Percentiles rank a stretch among this genome's conserved stretches.
Conservation (phyloP, 2,113 vertebrate species). For the Sclerurus mexicanus region DNA sequence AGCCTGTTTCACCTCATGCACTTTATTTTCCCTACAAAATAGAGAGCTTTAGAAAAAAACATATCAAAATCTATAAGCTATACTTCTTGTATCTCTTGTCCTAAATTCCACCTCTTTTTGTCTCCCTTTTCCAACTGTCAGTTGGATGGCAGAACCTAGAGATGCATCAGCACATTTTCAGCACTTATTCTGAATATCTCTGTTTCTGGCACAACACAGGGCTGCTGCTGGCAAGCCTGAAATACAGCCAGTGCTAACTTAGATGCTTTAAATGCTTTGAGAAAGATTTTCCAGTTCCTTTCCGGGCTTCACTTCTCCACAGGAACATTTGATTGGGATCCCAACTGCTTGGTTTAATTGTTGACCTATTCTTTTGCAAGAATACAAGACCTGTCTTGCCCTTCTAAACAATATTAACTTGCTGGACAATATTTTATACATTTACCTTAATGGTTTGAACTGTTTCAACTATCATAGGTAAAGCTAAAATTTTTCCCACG, state of each 20-base stretch:
- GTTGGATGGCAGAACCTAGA: background rate
- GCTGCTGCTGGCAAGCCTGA: accelerated
- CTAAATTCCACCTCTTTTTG: background rate
- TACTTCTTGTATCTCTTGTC: background rate
- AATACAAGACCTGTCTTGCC: background rate
- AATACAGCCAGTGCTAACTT: background rate
- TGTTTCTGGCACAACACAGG: background rate
- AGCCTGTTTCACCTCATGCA: background rate
- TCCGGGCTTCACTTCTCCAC: background rate
- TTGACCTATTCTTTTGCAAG: background rate
- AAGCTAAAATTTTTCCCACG: background rate
- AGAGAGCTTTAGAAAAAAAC: background rate
- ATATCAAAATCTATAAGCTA: background rate
- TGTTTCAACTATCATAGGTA: background rate
- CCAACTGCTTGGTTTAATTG: background rate
- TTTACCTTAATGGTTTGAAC: background rate
- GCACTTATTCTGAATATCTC: background rate
- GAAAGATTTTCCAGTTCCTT: background rate
- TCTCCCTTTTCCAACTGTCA: background rate
- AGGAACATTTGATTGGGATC: background rate
- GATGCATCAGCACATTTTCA: background rate
- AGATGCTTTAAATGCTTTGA: background rate
- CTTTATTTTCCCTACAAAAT: background rate
- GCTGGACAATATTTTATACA: background rate
- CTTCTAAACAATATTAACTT: background rate